A percentile compares a stretch with the other conserved stretches of the same genome.
phyloP scores from a whole-genome alignment of 2,888 invertebrate genomes.

The Andrena marginata region DNA sequence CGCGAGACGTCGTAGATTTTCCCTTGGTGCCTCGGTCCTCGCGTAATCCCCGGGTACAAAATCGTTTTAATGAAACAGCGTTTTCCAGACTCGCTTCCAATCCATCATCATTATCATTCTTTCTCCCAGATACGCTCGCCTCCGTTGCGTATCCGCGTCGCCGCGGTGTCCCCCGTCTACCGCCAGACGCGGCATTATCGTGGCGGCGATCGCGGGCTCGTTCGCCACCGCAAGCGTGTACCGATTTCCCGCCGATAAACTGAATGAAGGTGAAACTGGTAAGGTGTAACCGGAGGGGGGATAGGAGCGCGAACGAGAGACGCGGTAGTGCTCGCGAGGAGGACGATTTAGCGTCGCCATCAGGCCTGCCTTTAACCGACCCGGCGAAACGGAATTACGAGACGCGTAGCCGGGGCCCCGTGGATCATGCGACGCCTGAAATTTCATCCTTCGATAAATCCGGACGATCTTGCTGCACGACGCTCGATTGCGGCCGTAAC shows the following conservation, averaged over 20 bases:
- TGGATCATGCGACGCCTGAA: slow-evolving; percentile 43
- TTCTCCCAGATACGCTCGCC: slow-evolving; percentile 33
- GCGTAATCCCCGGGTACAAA: slow-evolving; percentile 38
- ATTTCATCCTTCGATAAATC: slow-evolving; percentile 52
- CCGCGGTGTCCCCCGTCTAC: not conserved
- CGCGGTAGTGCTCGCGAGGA: slow-evolving; percentile 15
- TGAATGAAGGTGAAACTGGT: slow-evolving; percentile 66
- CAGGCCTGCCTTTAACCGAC: slow-evolving; percentile 24
- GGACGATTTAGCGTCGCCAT: slow-evolving; percentile 47
- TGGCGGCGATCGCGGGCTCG: slow-evolving; percentile 44
- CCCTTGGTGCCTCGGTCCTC: not conserved
- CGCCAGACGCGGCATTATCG: slow-evolving; percentile 55
- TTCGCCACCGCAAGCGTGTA: slow-evolving; percentile 51
- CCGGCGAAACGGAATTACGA: slow-evolving; percentile 34
- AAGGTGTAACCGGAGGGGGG: slow-evolving; percentile 6
- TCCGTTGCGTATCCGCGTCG: slow-evolving; percentile 31
- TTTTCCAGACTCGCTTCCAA: slow-evolving; percentile 42
- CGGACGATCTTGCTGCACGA: slow-evolving; percentile 6
- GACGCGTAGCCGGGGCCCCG: not conserved
- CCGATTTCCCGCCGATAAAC: slow-evolving; percentile 70
- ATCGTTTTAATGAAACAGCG: slow-evolving; percentile 50
- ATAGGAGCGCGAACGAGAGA: not conserved
- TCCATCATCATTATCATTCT: slow-evolving; percentile 59
- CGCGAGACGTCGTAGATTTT: slow-evolving; percentile 32
- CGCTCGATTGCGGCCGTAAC: not conserved